A percentile compares a stretch with the other conserved stretches of the same genome.
Conservation (phyloP, 2,797 vertebrate species). For the Dryobates pubescens region DNA sequence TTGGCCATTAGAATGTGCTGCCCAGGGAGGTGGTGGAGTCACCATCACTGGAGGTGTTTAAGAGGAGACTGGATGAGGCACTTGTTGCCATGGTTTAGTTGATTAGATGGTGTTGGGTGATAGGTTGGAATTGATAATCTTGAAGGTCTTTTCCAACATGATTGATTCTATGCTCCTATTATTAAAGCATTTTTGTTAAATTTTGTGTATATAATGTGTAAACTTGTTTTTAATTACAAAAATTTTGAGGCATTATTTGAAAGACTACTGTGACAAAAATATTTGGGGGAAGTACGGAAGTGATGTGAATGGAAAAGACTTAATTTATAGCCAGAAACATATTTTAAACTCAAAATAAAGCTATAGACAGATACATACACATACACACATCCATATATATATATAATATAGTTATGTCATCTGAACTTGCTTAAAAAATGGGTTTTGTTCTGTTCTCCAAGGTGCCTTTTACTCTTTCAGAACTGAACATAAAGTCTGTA, state of each 20-base stretch:
- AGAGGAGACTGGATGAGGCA: too few species aligned
- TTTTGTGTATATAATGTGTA: neutral
- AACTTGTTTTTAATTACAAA: neutral
- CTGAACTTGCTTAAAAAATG: neutral
- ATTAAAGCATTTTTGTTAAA: neutral
- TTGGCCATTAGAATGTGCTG: too few species aligned
- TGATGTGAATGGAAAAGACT: neutral
- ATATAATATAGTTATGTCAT: neutral
- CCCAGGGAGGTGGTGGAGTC: too few species aligned
- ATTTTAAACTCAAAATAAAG: neutral
- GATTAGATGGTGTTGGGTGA: too few species aligned
- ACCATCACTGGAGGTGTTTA: too few species aligned
- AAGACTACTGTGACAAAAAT: neutral
- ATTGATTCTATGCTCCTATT: too few species aligned
- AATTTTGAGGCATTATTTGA: neutral
- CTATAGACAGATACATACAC: too few species aligned
- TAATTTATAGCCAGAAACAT: neutral
- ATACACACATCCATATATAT: too few species aligned
- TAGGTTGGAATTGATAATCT: too few species aligned
- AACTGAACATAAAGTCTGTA: neutral
- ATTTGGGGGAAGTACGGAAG: neutral
- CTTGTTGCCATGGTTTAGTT: too few species aligned
- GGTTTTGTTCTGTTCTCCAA: neutral
- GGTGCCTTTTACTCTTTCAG: neutral
- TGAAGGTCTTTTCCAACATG: too few species aligned